Base-by-base conservation (phyloP, 2,888 invertebrate species). In the Sminthurinus aureus region DNA sequence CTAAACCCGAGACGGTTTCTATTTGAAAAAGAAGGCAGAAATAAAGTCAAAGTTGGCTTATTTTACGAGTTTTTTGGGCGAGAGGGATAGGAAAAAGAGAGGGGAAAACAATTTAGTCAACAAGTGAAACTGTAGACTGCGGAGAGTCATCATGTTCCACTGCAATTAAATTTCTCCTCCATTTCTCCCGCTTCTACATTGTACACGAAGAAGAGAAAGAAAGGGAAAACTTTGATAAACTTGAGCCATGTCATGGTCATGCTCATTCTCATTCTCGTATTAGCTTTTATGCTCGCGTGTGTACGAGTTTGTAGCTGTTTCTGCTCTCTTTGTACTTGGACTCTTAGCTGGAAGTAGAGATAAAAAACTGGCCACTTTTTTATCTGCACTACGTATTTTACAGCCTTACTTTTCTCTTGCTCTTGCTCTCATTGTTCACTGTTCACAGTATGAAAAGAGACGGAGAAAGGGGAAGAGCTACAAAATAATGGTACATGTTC, bases 81-180 rank as follows among this genome's bases (percentile, higher is more conserved):
- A 9, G 58, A 9, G 9, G 1, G 58, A 58, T 3, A 58, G 58
- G 52, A 52, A 13, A 52, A 13, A 52, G 52, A 52, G 52, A 52
- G 52, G 13, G 52, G 24, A 71, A 71, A 20, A 71, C 71, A 71
- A 71, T 24, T 71, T 26, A 71, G 71, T 26, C 71, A 71, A 71
- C 71, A 71, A 71, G 71, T 71, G 71, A 20, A 71, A 26, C 4
- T 24, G 71, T 58, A 9, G n/a, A n/a, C 9, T 58, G 13, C 15
- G 13, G 9, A 58, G 58, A 58, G 58, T 58, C 1, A 11, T 58
- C 58, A 58, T 58, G 58, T 69, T 69, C 67, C 11, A 69, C n/a
- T n/a, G 67, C 11, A 11, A 69, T 69, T 15, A 69, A 69, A n/a
- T 69, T 69, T 58, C 58, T 0, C 58, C 58, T 58, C n/a, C n/a